Conservation (phyloP, 2,888 invertebrate species). For the Microctonus aethiopoides region DNA sequence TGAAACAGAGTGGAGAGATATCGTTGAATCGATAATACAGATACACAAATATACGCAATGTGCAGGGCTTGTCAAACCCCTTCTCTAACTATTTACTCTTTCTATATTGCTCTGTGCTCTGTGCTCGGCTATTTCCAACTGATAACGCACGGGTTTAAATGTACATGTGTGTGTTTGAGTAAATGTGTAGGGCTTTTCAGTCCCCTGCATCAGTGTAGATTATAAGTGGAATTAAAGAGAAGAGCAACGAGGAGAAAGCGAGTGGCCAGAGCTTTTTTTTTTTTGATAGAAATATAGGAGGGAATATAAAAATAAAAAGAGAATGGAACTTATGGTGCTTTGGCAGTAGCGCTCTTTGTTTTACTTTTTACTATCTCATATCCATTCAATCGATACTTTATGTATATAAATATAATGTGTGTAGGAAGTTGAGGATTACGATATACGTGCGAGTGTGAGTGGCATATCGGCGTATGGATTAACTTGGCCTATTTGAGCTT, state of each 20-base stretch:
- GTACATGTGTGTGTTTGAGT: not conserved
- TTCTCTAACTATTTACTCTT: slow-evolving; percentile 9
- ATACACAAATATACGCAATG: slow-evolving; percentile 19
- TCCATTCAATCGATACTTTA: not conserved
- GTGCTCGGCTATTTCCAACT: slow-evolving; percentile 46
- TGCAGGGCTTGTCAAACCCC: slow-evolving; percentile 44
- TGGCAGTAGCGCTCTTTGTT: not conserved
- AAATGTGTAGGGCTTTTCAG: not conserved
- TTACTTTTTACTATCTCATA: not conserved
- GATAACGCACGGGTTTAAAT: slow-evolving; percentile 43
- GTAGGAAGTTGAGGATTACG: no score
- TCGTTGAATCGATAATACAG: slow-evolving; percentile 41
- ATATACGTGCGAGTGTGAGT: not conserved
- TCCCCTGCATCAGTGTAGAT: slow-evolving; percentile 37
- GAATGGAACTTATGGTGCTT: not conserved
- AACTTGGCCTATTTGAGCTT: not conserved
- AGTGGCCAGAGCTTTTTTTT: slow-evolving; percentile 1
- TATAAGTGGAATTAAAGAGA: slow-evolving; percentile 37
- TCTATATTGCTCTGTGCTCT: not conserved
- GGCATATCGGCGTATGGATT: not conserved
- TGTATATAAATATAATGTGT: not conserved
- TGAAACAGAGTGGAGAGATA: slow-evolving; percentile 32
- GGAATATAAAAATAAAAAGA: not conserved
- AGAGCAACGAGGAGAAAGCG: not conserved
- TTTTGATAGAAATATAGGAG: slow-evolving; percentile 33